phyloP scores from a whole-genome alignment of 2,888 invertebrate genomes.

The Hirtodrosophila confusa region DNA sequence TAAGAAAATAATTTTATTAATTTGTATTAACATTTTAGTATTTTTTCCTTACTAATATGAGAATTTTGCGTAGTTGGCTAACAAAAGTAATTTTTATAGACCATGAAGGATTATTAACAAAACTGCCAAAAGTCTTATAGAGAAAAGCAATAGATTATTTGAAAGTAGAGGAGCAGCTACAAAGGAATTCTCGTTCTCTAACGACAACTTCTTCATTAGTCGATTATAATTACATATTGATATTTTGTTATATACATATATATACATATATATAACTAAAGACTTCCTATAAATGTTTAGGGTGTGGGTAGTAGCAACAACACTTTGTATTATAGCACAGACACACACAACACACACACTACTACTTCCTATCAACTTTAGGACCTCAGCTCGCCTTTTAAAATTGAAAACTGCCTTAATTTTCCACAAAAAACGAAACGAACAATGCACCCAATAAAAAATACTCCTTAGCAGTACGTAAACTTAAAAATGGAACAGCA shows the following conservation, averaged over 20 bases:
- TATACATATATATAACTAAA: conserved; percentile 56
- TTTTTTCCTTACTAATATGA: conserved; percentile 74
- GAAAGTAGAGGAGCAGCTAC: conserved; percentile 50
- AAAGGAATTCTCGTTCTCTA: conserved; percentile 81
- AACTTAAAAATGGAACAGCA: conserved; percentile 23
- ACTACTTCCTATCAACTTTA: conserved; percentile 67
- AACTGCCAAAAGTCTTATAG: conserved; percentile 68
- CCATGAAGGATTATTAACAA: conserved; percentile 15
- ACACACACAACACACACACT: conserved; percentile 44
- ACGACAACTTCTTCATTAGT: conserved; percentile 83
- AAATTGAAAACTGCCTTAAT: conserved; percentile 74
- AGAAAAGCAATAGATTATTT: conserved; percentile 20
- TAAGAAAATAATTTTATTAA: conserved; percentile 76
- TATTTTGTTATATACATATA: conserved; percentile 49
- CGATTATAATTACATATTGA: conserved; percentile 66
- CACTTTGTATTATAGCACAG: conserved; percentile 77
- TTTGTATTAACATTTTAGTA: conserved; percentile 67
- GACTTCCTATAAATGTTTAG: conserved; percentile 76
- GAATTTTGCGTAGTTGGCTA: conserved; percentile 71
- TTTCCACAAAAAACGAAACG: conserved; percentile 50
- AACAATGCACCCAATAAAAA: conserved; percentile 66
- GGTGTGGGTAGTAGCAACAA: conserved; percentile 73
- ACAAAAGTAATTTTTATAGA: conserved; percentile 20
- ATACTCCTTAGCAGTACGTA: conserved; percentile 67
- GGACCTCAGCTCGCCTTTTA: conserved; percentile 57